phyloP scores from a whole-genome alignment of 2,113 vertebrate genomes.

The Micromys minutus region DNA sequence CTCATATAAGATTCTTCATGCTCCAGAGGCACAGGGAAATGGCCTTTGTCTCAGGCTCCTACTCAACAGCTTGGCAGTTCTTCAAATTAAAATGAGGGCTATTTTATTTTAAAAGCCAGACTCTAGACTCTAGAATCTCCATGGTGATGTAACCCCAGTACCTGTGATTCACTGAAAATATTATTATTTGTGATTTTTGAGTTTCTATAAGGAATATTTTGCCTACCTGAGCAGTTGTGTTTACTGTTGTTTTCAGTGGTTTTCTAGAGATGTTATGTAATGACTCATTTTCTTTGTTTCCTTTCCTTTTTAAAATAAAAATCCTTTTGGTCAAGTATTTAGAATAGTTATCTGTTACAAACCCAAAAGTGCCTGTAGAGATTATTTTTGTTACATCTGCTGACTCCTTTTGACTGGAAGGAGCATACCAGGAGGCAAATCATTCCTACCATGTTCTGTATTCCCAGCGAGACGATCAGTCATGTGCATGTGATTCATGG shows the following conservation, averaged over 20 bases:
- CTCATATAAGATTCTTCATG: not conserved
- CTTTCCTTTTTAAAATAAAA: not conserved
- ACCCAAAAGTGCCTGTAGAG: not conserved
- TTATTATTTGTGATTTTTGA: constrained; percentile 25
- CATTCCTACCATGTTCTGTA: not conserved
- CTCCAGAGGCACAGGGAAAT: not conserved
- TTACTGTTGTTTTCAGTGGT: not conserved
- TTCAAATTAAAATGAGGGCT: not conserved
- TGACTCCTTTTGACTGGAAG: not conserved
- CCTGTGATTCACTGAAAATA: not conserved
- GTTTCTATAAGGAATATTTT: not conserved
- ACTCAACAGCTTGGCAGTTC: not conserved
- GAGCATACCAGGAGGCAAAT: not conserved
- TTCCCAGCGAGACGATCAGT: not conserved
- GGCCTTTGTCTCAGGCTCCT: not conserved
- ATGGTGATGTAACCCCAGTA: not conserved
- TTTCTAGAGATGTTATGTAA: not conserved
- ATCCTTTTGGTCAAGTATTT: not conserved
- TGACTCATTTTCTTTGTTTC: not conserved
- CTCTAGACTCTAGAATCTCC: not conserved
- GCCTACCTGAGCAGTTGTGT: not conserved
- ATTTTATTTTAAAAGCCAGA: not conserved
- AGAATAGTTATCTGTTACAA: not conserved
- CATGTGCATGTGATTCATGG: not conserved
- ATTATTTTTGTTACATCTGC: not conserved